These are phyloP conservation scores for Lasioglossum vierecki DNA, from an alignment of 2,888 invertebrate genomes.

Conservation along the genomic window DNA sequence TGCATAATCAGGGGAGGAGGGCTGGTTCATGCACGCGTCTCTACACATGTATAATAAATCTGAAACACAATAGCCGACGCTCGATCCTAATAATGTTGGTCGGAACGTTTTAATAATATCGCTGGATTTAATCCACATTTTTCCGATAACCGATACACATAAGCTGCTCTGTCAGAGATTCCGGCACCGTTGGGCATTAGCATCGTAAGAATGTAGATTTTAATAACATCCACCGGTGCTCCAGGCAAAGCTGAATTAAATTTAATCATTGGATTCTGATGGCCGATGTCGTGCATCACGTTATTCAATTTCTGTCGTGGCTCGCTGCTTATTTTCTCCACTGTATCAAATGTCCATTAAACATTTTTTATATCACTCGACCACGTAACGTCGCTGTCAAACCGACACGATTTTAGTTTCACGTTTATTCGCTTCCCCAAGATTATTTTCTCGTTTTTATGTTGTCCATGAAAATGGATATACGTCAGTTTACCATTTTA, in stretches of 20 bases:
- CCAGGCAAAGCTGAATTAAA: conserved; percentile 20
- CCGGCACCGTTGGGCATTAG: conserved; percentile 30
- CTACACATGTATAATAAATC: neutral
- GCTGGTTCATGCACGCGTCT: neutral
- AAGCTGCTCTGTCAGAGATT: conserved; percentile 40
- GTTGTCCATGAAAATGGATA: too few species aligned
- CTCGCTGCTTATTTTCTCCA: neutral
- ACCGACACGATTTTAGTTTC: neutral
- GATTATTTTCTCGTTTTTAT: neutral
- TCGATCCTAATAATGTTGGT: conserved; percentile 35
- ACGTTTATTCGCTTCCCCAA: neutral
- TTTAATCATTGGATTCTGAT: conserved; percentile 40
- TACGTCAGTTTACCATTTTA: too few species aligned
- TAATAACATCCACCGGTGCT: conserved; percentile 26
- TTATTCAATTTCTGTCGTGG: conserved; percentile 16
- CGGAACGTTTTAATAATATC: conserved; percentile 58
- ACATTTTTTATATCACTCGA: neutral
- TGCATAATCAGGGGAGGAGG: neutral
- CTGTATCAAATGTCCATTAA: neutral
- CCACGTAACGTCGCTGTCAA: neutral
- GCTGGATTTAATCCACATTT: conserved; percentile 56
- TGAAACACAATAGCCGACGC: neutral
- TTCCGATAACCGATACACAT: conserved; percentile 63
- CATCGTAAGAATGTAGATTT: conserved; percentile 49
- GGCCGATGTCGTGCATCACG: neutral